phyloP scores from a whole-genome alignment of 2,113 vertebrate genomes.

The Himantopus leucocephalus region DNA sequence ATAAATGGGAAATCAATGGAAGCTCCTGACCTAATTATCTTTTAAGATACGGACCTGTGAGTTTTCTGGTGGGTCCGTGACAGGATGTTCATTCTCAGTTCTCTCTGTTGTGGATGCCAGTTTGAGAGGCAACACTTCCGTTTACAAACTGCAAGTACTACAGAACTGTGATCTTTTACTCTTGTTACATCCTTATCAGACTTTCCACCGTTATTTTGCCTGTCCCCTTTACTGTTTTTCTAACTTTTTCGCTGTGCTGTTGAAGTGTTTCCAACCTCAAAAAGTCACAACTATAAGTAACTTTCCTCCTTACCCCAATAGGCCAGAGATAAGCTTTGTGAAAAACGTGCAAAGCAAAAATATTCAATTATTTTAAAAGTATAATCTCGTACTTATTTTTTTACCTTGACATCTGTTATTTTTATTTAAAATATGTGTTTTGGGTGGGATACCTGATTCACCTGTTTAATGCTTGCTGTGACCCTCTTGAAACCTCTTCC shows the following conservation, averaged over 20 bases:
- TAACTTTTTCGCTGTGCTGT: background rate
- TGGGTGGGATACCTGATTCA: background rate
- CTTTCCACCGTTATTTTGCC: background rate
- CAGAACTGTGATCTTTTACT: background rate
- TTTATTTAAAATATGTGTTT: background rate
- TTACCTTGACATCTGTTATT: background rate
- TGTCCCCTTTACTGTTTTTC: background rate
- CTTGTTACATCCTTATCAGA: background rate
- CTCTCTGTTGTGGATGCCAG: background rate
- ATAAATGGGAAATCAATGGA: slow-evolving; percentile 37
- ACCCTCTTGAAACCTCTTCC: background rate
- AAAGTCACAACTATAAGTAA: background rate
- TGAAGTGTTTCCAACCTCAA: background rate
- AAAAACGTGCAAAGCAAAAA: background rate
- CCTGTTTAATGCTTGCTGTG: background rate
- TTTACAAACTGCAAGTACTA: background rate
- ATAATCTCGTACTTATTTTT: background rate
- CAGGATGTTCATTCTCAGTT: background rate
- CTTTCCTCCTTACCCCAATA: background rate
- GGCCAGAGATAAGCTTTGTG: background rate
- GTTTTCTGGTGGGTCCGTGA: background rate
- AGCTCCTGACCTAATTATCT: background rate
- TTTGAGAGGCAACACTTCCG: background rate
- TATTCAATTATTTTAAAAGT: background rate
- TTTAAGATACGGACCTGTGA: background rate